Evolutionary conservation across 2,113 vertebrate genomes (phyloP).

Genomic region (Pavo muticus): DNA sequence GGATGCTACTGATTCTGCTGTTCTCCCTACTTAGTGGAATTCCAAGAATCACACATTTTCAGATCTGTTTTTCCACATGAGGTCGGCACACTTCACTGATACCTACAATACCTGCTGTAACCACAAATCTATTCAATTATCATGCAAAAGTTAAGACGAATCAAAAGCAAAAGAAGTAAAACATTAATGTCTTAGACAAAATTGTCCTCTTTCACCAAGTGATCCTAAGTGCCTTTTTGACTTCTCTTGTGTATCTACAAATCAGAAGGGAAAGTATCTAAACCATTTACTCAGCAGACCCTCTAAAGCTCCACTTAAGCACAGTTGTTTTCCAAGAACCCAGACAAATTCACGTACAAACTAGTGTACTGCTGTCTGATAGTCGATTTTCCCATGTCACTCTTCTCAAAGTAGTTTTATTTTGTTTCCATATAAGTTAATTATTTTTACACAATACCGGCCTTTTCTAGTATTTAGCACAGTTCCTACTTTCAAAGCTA

Average conservation of each 20-base stretch:
- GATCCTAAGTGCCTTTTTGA: neutral
- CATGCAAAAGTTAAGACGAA: neutral
- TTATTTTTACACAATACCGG: conserved; percentile 51
- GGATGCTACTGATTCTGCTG: rapidly evolving
- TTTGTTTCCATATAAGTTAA: conserved; percentile 25
- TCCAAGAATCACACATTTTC: neutral
- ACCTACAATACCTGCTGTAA: neutral
- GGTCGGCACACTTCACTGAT: neutral
- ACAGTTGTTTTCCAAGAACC: neutral
- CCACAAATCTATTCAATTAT: neutral
- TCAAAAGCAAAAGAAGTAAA: neutral
- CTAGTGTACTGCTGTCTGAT: neutral
- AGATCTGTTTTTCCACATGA: neutral
- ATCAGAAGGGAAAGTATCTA: neutral
- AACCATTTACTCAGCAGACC: neutral
- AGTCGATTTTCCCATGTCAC: neutral
- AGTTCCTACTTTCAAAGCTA: conserved; percentile 58
- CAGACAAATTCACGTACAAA: conserved; percentile 8
- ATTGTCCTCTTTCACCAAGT: neutral
- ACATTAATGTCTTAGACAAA: neutral
- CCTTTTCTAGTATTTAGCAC: conserved; percentile 32
- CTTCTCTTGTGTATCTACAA: neutral
- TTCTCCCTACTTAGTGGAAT: neutral
- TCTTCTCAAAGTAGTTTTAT: neutral
- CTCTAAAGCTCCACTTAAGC: neutral